Percentiles rank a stretch among this genome's conserved stretches.
These are phyloP conservation scores for Drosophila rufa DNA, from an alignment of 1,140 invertebrate genomes.

Conservation along the genomic window DNA sequence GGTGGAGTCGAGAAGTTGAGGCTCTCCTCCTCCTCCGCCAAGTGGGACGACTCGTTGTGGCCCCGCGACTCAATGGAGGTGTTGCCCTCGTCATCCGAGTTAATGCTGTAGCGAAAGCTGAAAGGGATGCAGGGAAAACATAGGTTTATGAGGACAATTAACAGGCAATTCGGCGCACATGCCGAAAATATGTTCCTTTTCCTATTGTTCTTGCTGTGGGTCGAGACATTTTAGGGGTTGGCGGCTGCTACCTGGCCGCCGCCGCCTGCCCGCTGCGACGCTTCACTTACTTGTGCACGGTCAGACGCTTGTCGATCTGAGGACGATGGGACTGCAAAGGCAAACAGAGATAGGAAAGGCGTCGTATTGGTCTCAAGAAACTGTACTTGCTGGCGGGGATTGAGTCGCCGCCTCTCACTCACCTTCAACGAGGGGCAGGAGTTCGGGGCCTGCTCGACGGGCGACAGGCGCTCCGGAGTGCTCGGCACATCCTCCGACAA, in stretches of 20 bases:
- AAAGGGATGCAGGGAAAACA: slow-evolving; percentile 19
- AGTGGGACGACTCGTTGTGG: slow-evolving; percentile 17
- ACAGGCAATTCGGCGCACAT: slow-evolving; percentile 10
- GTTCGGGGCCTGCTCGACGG: slow-evolving; percentile 61
- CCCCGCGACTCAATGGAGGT: slow-evolving; percentile 64
- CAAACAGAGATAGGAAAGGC: slow-evolving; percentile 10
- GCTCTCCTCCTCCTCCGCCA: slow-evolving; percentile 15
- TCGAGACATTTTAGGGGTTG: slow-evolving; percentile 39
- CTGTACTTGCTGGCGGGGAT: slow-evolving; percentile 25
- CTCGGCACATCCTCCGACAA: slow-evolving; percentile 1
- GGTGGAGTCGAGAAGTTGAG: slow-evolving; percentile 29
- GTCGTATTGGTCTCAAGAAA: slow-evolving; percentile 4
- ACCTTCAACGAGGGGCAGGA: slow-evolving; percentile 74
- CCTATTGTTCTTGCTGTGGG: slow-evolving; percentile 21
- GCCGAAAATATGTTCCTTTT: slow-evolving; percentile 14
- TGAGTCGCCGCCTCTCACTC: slow-evolving; percentile 60
- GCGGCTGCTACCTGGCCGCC: slow-evolving; percentile 44
- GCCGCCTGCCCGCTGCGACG: slow-evolving; percentile 12
- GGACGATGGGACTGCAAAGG: slow-evolving; percentile 45
- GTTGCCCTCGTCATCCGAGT: slow-evolving; percentile 79
- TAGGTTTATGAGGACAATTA: background rate
- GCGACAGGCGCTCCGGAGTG: slow-evolving; percentile 59
- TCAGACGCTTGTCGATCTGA: slow-evolving; percentile 60
- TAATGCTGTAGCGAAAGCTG: slow-evolving; percentile 76
- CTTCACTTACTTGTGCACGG: slow-evolving; percentile 75